Percentiles rank a stretch among this genome's conserved stretches.
These are phyloP conservation scores for Spodoptera littoralis DNA, from an alignment of 2,888 invertebrate genomes.

Conservation along the genomic window DNA sequence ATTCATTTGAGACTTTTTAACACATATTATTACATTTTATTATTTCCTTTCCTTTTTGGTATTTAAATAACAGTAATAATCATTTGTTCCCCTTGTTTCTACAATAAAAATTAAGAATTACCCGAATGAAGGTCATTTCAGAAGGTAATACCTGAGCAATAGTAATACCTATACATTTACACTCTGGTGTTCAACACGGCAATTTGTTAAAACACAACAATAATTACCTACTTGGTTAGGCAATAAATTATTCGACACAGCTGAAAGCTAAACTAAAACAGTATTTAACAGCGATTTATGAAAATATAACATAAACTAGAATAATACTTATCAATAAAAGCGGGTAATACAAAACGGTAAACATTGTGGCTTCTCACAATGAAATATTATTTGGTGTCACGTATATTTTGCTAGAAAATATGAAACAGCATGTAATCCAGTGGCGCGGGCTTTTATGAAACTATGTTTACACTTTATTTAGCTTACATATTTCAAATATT, in stretches of 20 bases:
- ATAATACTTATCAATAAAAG: constrained; percentile 38
- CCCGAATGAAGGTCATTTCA: no score
- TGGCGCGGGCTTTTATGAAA: constrained; percentile 18
- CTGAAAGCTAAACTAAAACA: constrained; percentile 5
- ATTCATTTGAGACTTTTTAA: no score
- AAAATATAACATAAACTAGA: constrained; percentile 16
- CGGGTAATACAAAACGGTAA: constrained; percentile 19
- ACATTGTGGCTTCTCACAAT: constrained; percentile 22
- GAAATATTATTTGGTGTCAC: constrained; percentile 47
- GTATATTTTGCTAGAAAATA: constrained; percentile 30
- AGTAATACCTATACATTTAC: background rate
- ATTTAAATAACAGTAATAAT: no score
- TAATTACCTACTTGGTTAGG: constrained; percentile 1
- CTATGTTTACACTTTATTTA: constrained; percentile 30
- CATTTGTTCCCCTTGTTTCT: no score
- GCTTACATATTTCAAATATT: constrained; percentile 1
- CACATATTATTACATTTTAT: no score
- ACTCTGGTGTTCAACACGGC: background rate
- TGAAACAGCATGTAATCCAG: constrained; percentile 11
- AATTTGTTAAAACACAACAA: background rate
- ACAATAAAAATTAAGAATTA: no score
- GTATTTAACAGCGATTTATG: constrained; percentile 22
- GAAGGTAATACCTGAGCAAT: no score
- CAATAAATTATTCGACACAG: constrained; percentile 15
- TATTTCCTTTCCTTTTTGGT: no score